Evolutionary conservation across 2,113 vertebrate species (phyloP), one percentile per base, ranked within the genome.

Genomic region (Serilophus lunatus): DNA sequence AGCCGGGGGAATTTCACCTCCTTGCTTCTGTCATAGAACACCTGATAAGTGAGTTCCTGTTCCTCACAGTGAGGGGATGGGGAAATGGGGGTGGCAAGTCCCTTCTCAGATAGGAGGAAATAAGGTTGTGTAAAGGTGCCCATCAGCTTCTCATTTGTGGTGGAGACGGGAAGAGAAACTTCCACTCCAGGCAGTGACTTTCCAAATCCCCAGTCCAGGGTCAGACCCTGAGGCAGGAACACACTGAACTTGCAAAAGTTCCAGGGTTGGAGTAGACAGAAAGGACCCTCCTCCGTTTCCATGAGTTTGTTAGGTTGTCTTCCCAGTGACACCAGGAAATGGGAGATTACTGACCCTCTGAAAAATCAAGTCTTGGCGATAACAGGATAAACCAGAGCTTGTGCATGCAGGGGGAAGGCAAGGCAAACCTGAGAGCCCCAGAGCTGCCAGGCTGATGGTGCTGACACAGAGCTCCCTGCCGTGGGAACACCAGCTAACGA

Each of bases 101-200:
- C 64, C 45, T 12, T 50, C 18, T 22, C 60, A 40, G 26, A 42
- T 19, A 63, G 13, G 40, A 44, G 54, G 76, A 92, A 92, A 54
- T 0, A 2, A 1, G 6, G 57, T 63, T 86, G 79, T 68, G 88
- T 70, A 91, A 94, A 94, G 47, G 33, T 78, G 51, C 57, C 45
- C 19, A 7, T 88, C 77, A 87, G 61, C 90, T 82, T 70, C 57
- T 3, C 1, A 10, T 2, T 0, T 0, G 25, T 5, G 0, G 40
- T 82, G 63, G 89, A 78, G 90, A 94, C 29, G 13, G 84, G 81
- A 88, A 84, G 64, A 60, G 45, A 36, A 82, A 33, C 63, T 77
- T 70, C 90, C 36, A 60, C 20, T 18, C 18, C 0, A 0, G 54
- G 83, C 59, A 82, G 42, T 10, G 40, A 29, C 57, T 25, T 77